Percentiles rank a stretch among this genome's conserved stretches.
phyloP scores from a whole-genome alignment of 2,888 invertebrate species.

The Halictus ligatus region DNA sequence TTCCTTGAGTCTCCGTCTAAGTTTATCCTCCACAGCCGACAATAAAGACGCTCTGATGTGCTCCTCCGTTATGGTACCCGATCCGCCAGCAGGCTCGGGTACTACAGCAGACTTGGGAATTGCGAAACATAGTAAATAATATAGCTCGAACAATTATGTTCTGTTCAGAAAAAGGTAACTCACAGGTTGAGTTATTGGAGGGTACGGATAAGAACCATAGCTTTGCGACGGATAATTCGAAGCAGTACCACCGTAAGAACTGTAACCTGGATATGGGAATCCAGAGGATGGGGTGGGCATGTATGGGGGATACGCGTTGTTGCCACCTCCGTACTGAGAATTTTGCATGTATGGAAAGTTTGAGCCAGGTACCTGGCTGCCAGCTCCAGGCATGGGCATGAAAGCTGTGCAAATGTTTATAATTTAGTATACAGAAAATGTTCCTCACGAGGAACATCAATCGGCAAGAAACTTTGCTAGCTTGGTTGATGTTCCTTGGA shows the following conservation, averaged over 20 bases:
- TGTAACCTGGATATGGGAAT: constrained; percentile 80
- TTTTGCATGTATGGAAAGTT: constrained; percentile 64
- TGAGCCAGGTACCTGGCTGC: constrained; percentile 52
- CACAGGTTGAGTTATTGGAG: constrained; percentile 78
- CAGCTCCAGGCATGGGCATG: constrained; percentile 80
- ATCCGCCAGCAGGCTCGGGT: constrained; percentile 84
- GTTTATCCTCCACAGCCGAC: constrained; percentile 97
- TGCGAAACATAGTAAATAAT: neutral
- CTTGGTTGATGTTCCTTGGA: neutral
- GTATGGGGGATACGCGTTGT: constrained; percentile 73
- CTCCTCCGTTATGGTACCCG: constrained; percentile 96
- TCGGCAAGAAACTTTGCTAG: too few species aligned
- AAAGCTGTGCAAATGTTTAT: constrained; percentile 76
- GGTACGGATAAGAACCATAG: constrained; percentile 83
- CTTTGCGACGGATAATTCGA: constrained; percentile 77
- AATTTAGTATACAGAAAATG: neutral
- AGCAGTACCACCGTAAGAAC: constrained; percentile 84
- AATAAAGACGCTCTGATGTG: constrained; percentile 97
- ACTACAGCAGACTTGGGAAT: constrained; percentile 72
- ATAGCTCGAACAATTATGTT: neutral
- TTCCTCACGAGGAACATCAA: too few species aligned
- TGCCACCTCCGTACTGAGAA: constrained; percentile 64
- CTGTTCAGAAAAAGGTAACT: constrained; percentile 49
- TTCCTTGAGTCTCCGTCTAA: constrained; percentile 94
- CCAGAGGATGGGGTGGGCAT: constrained; percentile 72